phyloP scores from a whole-genome alignment of 2,113 vertebrate species.

The Bombycilla garrulus region DNA sequence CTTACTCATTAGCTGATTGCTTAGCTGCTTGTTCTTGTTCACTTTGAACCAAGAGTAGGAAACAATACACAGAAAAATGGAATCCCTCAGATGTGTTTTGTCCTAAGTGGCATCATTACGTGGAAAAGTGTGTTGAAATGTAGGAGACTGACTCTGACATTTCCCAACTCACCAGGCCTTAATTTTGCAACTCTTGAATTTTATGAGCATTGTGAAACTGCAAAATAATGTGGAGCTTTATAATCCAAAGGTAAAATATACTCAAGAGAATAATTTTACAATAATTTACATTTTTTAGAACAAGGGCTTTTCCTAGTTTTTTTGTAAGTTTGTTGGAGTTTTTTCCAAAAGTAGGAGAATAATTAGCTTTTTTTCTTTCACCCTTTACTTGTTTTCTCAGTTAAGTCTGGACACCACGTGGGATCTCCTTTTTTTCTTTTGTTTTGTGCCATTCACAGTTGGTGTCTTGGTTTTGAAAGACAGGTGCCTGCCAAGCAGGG shows the following conservation, averaged over 20 bases:
- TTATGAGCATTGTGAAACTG: background rate
- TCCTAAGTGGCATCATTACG: rapidly evolving
- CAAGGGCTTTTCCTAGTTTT: rapidly evolving
- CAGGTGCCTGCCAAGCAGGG: no score
- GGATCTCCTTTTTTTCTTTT: background rate
- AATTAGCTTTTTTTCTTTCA: background rate
- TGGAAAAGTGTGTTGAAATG: background rate
- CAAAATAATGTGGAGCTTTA: background rate
- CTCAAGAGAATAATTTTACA: background rate
- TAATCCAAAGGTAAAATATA: background rate
- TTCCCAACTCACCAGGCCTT: background rate
- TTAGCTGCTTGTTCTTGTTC: background rate
- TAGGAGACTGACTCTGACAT: background rate
- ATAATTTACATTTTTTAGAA: background rate
- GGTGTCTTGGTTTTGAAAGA: no score
- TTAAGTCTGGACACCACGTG: background rate
- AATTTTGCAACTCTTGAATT: background rate
- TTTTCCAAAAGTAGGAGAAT: background rate
- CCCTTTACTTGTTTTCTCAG: background rate
- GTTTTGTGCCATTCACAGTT: background rate
- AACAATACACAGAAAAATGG: background rate
- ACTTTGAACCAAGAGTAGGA: background rate
- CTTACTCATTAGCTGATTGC: background rate
- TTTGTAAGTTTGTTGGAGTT: background rate
- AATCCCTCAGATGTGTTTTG: background rate